Conservation (phyloP, 2,888 invertebrate genomes). For the Odontomyia ornata region DNA sequence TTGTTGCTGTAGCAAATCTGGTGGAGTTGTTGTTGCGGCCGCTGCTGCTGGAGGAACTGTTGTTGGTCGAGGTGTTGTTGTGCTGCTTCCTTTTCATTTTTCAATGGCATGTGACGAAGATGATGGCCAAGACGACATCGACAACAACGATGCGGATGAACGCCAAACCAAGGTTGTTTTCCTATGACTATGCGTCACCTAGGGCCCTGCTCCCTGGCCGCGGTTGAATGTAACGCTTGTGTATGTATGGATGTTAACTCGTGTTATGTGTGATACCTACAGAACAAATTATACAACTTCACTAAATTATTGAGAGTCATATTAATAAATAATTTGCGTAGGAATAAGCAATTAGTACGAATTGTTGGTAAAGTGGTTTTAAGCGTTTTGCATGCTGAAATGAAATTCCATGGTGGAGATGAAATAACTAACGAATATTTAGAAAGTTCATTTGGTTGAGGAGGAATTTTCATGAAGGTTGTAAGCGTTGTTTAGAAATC, state of each 20-base stretch:
- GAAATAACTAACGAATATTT: not conserved
- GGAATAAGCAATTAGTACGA: slow-evolving; percentile 5
- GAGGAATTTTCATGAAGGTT: no score
- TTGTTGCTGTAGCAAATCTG: not conserved
- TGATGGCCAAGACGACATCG: slow-evolving; percentile 32
- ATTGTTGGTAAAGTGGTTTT: not conserved
- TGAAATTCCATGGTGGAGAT: not conserved
- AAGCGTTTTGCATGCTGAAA: no score
- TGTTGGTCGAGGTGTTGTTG: not conserved
- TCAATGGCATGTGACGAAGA: slow-evolving; percentile 23
- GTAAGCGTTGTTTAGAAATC: no score
- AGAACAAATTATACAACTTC: slow-evolving; percentile 10
- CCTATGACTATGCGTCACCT: slow-evolving; percentile 35
- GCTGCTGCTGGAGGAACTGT: slow-evolving; percentile 13
- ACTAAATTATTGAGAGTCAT: slow-evolving; percentile 6
- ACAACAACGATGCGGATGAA: slow-evolving; percentile 32
- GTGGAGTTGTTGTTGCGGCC: slow-evolving; percentile 1
- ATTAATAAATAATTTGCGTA: slow-evolving; percentile 10
- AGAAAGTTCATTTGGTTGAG: no score
- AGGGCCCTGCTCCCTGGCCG: not conserved
- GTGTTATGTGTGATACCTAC: slow-evolving; percentile 10
- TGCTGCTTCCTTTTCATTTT: slow-evolving; percentile 22
- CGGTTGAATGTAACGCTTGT: not conserved
- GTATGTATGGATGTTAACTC: not conserved
- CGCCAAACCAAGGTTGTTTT: slow-evolving; percentile 29